Base-by-base conservation (phyloP, 2,113 vertebrate species). In the Pelusios castaneus region DNA sequence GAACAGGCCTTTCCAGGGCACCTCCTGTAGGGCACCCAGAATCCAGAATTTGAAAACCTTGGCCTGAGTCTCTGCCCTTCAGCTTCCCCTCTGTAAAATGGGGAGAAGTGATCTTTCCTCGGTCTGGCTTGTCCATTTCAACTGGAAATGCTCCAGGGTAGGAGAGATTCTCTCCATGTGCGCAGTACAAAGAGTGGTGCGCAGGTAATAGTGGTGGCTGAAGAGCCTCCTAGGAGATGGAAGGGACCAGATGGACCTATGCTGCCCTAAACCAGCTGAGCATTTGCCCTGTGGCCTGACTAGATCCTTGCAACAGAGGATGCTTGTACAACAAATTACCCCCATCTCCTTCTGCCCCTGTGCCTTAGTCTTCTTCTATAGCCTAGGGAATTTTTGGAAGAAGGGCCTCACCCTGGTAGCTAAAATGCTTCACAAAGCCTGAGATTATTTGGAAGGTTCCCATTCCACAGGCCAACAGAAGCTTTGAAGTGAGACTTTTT, bases 261-360 rank as follows among this genome's bases (percentile, higher is more conserved):
- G 73, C 11, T 4, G 41, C 38, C 22, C 5, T 45, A 75, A 43
- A 27, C 24, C 2, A 27, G 73, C 73, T 75, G 24, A 75, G 41
- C 11, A 43, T 27, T 38, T 45, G 73, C 24, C 11, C 6, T 6
- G 7, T 43, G 73, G 25, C 25, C 73, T 75, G 41, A 12, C 38
- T 43, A 38, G 38, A 75, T 43, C 4, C 38, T 10, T 73, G 5
- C 9, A 73, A 41, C 21, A 43, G 70, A 21, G 0, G 38, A 24
- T 3, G 3, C 4, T 78, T n/a, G 16, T 5, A 0, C 0, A 17
- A 34, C 0, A 0, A 10, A 38, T 7, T 1, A 6, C 3, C 47
- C 75, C 1, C 24, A 2, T 2, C 1, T 0, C 8, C 13, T 10
- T 43, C 41, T 38, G 25, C 41, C 9, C 76, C 0, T 3, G 63